Base-by-base conservation (phyloP, 1,140 invertebrate genomes). In the Eumeta japonica region DNA sequence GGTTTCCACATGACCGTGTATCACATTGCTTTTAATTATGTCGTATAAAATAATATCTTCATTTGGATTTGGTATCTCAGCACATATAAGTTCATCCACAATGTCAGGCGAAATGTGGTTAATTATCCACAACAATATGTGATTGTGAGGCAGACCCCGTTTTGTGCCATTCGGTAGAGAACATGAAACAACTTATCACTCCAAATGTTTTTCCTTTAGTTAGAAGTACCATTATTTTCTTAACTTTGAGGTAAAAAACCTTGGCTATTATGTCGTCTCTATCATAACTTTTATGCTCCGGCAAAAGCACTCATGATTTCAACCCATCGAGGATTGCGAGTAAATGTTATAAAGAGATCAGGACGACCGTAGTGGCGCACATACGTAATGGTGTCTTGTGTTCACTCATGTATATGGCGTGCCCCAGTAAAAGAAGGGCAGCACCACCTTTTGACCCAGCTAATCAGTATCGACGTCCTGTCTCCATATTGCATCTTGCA, bases 291-390 rank as follows among this genome's bases (percentile, higher is more conserved):
- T 50, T 33, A 41, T 40, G 43, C 42, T 16, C 35, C 12, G 24
- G 43, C 40, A 41, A 55, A 39, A 45, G 47, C 43, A 46, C 52
- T 41, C 43, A 39, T 57, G 4, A 58, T 50, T 45, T 58, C 55
- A 15, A 28, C 36, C 55, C 78, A 82, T 35, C 65, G 44, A 43
- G 76, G 59, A 62, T 82, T 73, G 43, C 55, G 64, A 18, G 63
- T 72, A 37, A 60, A 50, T 29, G 65, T 72, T 28, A 62, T 57
- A 44, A 72, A 70, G 32, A 74, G 48, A 49, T 62, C 55, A 36
- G 65, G 55, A 45, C 36, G 38, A n/a, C 65, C 65, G 44, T 58
- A 70, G 37, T 56, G 31, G 28, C 61, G 39, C 10, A 77, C 75
- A 10, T 39, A 44, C 2, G 40, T 46, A 39, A 50, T 46, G 11